phyloP scores from a whole-genome alignment of 2,888 invertebrate genomes.

The Elegia similella region DNA sequence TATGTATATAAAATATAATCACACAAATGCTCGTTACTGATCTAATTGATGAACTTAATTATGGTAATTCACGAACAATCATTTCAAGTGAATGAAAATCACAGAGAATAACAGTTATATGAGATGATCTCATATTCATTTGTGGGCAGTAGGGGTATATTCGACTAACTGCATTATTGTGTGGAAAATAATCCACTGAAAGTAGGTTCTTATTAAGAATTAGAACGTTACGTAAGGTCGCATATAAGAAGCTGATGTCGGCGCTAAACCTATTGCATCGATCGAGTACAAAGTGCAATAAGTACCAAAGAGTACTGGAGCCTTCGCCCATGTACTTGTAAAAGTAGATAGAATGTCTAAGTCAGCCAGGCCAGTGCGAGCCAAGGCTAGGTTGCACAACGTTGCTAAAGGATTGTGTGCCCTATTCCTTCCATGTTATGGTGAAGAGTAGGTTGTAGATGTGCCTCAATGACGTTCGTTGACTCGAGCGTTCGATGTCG shows the following conservation, averaged over 20 bases:
- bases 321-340: constrained; percentile 77
- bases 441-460: constrained; percentile 39
- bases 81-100: too few species aligned
- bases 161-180: not conserved
- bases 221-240: constrained; percentile 54
- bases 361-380: constrained; percentile 80
- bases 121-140: too few species aligned
- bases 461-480: constrained; percentile 78
- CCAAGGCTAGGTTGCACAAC: constrained; percentile 74
- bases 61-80: too few species aligned
- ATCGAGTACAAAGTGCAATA: constrained; percentile 50
- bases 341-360: constrained; percentile 83
- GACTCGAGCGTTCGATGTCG: constrained; percentile 79
- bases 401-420: constrained; percentile 42
- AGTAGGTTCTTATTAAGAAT: constrained; percentile 53
- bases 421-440: constrained; percentile 36
- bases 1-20: too few species aligned
- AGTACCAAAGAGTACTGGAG: constrained; percentile 64
- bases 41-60: too few species aligned
- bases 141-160: too few species aligned
- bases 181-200: constrained; percentile 49
- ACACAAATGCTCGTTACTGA: too few species aligned
- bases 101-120: too few species aligned
- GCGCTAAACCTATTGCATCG: constrained; percentile 54
- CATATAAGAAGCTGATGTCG: constrained; percentile 38